Evolutionary conservation across 2,888 invertebrate species (phyloP), one percentile per base, ranked within the genome.

Genomic region (Noctua pronuba): DNA sequence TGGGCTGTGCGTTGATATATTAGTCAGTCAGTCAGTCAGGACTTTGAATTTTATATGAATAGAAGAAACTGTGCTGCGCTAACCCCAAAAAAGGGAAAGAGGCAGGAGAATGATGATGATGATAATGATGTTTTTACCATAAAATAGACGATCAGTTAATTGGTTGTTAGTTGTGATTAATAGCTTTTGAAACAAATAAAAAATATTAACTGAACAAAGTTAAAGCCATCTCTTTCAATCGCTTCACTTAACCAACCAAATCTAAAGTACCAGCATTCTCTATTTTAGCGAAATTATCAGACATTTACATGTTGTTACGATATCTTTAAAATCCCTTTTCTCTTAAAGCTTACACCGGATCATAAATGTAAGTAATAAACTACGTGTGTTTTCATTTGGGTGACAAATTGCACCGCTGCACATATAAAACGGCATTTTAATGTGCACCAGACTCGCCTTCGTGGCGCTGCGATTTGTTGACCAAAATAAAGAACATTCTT

Each of bases 371-470:
- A 24, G 55, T 18, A 58, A 65, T 79, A 79, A 65, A 79, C 82
- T 49, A 75, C 1, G 24, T 78, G 31, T 79, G 49, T 78, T 83
- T 80, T 77, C 60, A 80, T 83, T 67, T 80, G 24, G n/a, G 24
- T 18, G 78, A 80, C 78, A 83, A 68, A 80, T 64, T 64, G 46
- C 67, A 77, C 67, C 46, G 58, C 41, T 75, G 76, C 62, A 64
- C 78, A 55, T 46, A 28, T 64, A 83, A 68, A 83, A 80, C 55
- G 38, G 52, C 60, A 28, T 55, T 82, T 77, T 77, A 77, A 82
- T 67, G 60, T 67, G n/a, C 13, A 13, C n/a, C 18, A 21, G 11
- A 24, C 31, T 46, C 62, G 35, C 44, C 35, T 62, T 55, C 46
- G 21, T 46, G 52, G 74, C 38, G 44, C 31, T 74, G 82, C 52